Evolutionary conservation across 2,797 vertebrate genomes (phyloP).

Genomic region (Syngnathus acus): DNA sequence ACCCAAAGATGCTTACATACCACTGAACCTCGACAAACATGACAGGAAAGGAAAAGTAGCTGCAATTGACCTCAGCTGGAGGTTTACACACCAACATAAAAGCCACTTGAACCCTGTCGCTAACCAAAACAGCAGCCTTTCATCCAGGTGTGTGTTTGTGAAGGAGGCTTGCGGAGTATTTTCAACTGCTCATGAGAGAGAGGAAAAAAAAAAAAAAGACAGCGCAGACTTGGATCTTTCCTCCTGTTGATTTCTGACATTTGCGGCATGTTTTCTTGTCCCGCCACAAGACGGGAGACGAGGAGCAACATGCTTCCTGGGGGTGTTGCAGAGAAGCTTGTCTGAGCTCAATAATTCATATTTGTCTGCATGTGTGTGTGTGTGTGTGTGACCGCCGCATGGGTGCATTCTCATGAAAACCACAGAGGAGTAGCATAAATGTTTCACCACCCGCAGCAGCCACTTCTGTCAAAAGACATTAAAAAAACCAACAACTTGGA

Average conservation of each 20-base stretch:
- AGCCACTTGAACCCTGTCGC: background rate
- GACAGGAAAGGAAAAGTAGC: slow-evolving; percentile 54
- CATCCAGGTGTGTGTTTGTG: slow-evolving; percentile 10
- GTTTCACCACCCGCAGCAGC: background rate
- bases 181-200: slow-evolving; percentile 24
- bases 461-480: slow-evolving; percentile 3
- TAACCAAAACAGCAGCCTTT: slow-evolving; percentile 6
- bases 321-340: slow-evolving; percentile 1
- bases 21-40: slow-evolving; percentile 3
- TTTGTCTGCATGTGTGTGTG: background rate
- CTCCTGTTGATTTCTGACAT: slow-evolving; percentile 26
- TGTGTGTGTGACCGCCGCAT: background rate
- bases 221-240: slow-evolving; percentile 22
- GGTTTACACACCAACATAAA: background rate
- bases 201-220: slow-evolving; percentile 16
- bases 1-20: too few relatives aligned
- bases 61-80: slow-evolving; percentile 42
- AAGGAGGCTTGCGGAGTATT: slow-evolving; percentile 11
- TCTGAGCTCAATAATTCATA: slow-evolving; percentile 1
- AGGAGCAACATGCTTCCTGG: background rate
- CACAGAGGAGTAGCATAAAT: slow-evolving; percentile 2
- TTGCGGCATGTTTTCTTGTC: slow-evolving; percentile 21
- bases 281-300: background rate
- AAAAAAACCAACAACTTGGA: background rate
- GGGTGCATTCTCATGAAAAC: slow-evolving; percentile 1